Conservation (phyloP, 2,888 invertebrate genomes). For the Agonopterix heracliana region DNA sequence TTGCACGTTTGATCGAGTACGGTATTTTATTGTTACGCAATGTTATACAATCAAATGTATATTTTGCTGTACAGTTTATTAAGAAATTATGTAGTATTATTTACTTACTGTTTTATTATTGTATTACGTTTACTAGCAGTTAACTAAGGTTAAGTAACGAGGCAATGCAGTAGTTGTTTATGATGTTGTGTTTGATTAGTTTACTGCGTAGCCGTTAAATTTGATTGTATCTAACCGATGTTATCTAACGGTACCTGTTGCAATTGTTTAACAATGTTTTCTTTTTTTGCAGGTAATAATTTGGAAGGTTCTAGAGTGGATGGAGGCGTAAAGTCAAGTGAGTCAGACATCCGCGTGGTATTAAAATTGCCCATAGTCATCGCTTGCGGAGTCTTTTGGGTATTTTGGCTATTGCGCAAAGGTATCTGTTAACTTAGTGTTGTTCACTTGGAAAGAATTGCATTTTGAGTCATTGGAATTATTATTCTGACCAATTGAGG, state of each 20-base stretch:
- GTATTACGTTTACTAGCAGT: neutral
- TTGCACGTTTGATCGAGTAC: slow-evolving; percentile 3
- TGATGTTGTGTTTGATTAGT: slow-evolving; percentile 1
- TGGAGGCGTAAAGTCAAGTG: no score
- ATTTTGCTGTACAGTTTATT: neutral
- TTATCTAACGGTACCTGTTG: neutral
- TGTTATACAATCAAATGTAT: neutral
- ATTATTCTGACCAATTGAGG: no score
- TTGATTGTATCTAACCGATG: neutral
- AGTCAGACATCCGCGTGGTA: no score
- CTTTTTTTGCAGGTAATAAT: neutral
- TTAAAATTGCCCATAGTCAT: no score
- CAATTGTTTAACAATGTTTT: neutral
- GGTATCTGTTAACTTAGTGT: no score
- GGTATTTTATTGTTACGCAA: neutral
- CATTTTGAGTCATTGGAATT: no score
- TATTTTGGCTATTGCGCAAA: no score
- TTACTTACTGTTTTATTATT: slow-evolving; percentile 30
- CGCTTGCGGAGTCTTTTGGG: no score
- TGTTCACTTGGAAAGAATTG: no score
- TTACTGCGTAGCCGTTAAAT: neutral
- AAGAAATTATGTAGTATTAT: slow-evolving; percentile 23
- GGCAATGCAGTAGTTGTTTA: slow-evolving; percentile 2
- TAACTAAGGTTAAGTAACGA: slow-evolving; percentile 1
- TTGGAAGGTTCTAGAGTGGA: no score